Percentiles rank a stretch among this genome's conserved stretches.
Evolutionary conservation across 2,797 vertebrate genomes (phyloP).

Genomic region (Sphaeramia orbicularis): DNA sequence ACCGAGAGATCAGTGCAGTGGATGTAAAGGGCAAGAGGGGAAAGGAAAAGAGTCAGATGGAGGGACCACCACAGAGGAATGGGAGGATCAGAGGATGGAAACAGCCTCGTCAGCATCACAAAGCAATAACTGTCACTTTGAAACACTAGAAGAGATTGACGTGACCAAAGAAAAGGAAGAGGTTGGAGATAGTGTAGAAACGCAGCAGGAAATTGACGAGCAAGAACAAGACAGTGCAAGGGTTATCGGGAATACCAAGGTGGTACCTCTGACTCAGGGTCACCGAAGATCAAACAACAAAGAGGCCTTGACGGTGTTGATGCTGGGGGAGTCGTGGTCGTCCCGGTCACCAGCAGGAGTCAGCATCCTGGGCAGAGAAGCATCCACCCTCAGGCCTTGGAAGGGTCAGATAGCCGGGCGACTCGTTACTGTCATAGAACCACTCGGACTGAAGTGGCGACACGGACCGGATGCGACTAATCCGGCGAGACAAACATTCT

Average conservation of each 20-base stretch:
- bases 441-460: conserved; percentile 76
- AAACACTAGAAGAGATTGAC: conserved; percentile 42
- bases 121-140: conserved; percentile 41
- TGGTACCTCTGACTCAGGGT: conserved; percentile 25
- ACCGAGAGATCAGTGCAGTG: conserved; percentile 45
- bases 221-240: neutral
- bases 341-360: conserved; percentile 47
- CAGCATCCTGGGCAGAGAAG: conserved; percentile 65
- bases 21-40: conserved; percentile 11
- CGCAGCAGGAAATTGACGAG: neutral
- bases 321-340: conserved; percentile 82
- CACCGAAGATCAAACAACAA: conserved; percentile 14
- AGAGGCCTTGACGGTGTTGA: conserved; percentile 68
- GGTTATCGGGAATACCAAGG: neutral
- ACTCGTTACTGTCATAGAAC: conserved; percentile 61
- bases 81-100: conserved; percentile 26
- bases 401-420: conserved; percentile 68
- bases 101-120: conserved; percentile 17
- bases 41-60: conserved; percentile 8
- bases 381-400: conserved; percentile 58
- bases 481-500: conserved; percentile 27
- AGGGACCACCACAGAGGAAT: neutral
- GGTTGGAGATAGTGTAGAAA: neutral
- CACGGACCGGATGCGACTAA: conserved; percentile 48
- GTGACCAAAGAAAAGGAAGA: conserved; percentile 11